These are phyloP conservation scores for Poecilia picta DNA, from an alignment of 2,797 vertebrate species.

Conservation along the genomic window DNA sequence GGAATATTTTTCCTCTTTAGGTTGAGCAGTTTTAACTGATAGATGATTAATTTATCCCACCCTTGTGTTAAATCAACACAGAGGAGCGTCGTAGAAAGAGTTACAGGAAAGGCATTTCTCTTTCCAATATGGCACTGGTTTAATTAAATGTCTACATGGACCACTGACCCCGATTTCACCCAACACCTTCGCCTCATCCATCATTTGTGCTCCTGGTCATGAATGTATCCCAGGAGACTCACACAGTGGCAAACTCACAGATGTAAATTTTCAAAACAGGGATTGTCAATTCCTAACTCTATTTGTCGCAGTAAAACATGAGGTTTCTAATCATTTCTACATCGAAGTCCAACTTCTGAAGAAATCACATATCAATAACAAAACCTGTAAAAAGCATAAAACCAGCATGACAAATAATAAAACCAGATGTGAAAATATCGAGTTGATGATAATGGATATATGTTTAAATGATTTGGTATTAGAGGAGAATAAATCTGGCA, in stretches of 20 bases:
- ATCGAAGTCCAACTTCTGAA: neutral
- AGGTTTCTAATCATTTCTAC: neutral
- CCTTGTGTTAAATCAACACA: neutral
- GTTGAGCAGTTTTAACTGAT: neutral
- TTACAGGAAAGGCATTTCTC: neutral
- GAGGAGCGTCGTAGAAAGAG: neutral
- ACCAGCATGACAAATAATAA: neutral
- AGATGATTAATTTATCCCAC: neutral
- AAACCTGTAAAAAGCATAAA: neutral
- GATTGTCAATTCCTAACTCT: neutral
- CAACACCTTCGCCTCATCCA: conserved; percentile 19
- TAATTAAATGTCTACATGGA: conserved; percentile 11
- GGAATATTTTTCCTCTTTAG: neutral
- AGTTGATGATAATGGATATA: neutral
- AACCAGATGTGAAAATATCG: neutral
- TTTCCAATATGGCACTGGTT: conserved; percentile 1
- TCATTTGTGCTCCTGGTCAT: neutral
- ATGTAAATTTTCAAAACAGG: neutral
- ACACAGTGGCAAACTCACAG: neutral
- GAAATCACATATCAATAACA: neutral
- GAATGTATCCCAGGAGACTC: conserved; percentile 4
- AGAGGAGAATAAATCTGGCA: neutral
- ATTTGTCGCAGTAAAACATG: neutral
- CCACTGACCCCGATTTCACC: conserved; percentile 8
- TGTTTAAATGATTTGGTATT: neutral